Base-by-base conservation (phyloP, 2,113 vertebrate genomes). In the Zosterops pallidus region DNA sequence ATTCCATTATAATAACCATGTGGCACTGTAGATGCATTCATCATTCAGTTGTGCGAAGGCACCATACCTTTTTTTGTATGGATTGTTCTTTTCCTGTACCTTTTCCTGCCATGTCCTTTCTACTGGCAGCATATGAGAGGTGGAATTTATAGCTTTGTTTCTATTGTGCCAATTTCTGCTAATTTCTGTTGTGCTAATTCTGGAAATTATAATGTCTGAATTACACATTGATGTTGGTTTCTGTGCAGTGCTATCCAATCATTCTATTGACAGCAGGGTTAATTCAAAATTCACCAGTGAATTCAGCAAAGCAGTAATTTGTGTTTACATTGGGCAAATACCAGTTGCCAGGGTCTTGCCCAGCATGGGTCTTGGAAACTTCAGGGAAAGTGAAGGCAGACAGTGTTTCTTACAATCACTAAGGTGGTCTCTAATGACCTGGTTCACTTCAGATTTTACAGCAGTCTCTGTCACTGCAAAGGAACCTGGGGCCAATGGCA, bases 401-500 rank as follows among this genome's bases (percentile, higher is more conserved):
- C 8, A 14, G 3, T 20, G 13, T 55, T 71, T 57, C 22, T 64
- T 47, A 20, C 3, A 59, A 5, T 41, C 9, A 25, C 14, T 50
- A 8, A 11, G 12, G 21, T 50, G 25, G 5, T 37, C 21, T 91
- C 55, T 52, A 13, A 39, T 12, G 5, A 29, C 6, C n/a, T 1
- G 1, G 9, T 39, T 56, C 7, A 29, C 6, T 60, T 23, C 9
- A 62, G 16, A 7, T 56, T 72, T 70, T 53, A 11, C 17, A 53
- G 7, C 17, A 53, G 2, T 5, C 29, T n/a, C 28, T 56, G 37
- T 19, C 25, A 37, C 11, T 77, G 6, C 10, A 69, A 50, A 65
- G 28, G 6, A 62, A 35, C 4, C 7, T 26, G 9, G 3, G 5
- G 3, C 9, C 8, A 22, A 2, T 20, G 31, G 11, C 14, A 64